Percentiles rank a stretch among this genome's conserved stretches.
These are phyloP conservation scores for Lordiphosa fenestrarum DNA, from an alignment of 2,888 invertebrate genomes.

Conservation along the genomic window DNA sequence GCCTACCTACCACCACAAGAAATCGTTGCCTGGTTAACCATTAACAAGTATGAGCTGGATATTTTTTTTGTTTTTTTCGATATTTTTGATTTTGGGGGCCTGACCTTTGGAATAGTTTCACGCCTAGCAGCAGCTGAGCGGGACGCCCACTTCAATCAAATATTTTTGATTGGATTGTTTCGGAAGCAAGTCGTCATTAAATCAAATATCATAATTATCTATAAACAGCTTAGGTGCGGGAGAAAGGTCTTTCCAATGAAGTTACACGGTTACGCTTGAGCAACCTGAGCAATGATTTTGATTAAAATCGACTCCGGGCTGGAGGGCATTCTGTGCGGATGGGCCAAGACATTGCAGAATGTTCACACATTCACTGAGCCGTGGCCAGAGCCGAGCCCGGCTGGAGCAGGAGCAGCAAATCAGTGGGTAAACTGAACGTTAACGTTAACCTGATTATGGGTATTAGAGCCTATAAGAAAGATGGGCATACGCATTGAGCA, in stretches of 20 bases:
- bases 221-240: slow-evolving; percentile 73
- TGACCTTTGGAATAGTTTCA: slow-evolving; percentile 67
- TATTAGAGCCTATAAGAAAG: slow-evolving; percentile 74
- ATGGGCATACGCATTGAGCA: slow-evolving; percentile 31
- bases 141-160: slow-evolving; percentile 73
- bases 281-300: slow-evolving; percentile 40
- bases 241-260: slow-evolving; percentile 60
- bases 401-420: slow-evolving; percentile 57
- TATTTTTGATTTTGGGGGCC: slow-evolving; percentile 19
- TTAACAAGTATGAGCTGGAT: slow-evolving; percentile 51
- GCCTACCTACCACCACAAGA: slow-evolving; percentile 9
- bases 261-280: slow-evolving; percentile 12
- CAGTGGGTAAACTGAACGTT: slow-evolving; percentile 73
- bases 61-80: neutral
- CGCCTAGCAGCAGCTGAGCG: slow-evolving; percentile 45
- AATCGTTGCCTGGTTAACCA: slow-evolving; percentile 24
- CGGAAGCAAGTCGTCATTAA: slow-evolving; percentile 75
- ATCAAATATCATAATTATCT: slow-evolving; percentile 73
- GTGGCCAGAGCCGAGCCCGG: neutral
- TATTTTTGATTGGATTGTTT: slow-evolving; percentile 75
- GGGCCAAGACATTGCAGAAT: slow-evolving; percentile 48
- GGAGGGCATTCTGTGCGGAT: slow-evolving; percentile 36
- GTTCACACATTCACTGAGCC: slow-evolving; percentile 64
- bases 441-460: slow-evolving; percentile 72
- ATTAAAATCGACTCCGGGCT: slow-evolving; percentile 52